Base-by-base conservation (phyloP, 2,888 invertebrate species). In the Synergus itoensis region DNA sequence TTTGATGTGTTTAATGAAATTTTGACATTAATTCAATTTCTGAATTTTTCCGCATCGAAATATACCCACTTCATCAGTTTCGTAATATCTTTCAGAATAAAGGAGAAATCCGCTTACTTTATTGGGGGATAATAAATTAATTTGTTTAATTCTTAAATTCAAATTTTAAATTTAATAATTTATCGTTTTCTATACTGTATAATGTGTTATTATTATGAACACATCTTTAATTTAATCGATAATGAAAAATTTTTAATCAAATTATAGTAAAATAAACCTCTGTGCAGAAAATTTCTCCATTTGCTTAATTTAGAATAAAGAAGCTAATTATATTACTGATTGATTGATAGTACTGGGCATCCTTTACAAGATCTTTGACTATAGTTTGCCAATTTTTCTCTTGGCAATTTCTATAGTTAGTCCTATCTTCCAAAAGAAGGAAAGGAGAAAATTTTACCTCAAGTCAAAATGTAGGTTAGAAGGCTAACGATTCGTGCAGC, bases 391-490 rank as follows among this genome's bases (percentile, higher is more conserved):
- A 21, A 43, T 16, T 21, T 69, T 8, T 48, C 8, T 16, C 36
- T 45, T 9, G 4, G n/a, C 28, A 28, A 69, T 48, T 73, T 73
- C 53, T n/a, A 12, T 53, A 11, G 12, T 73, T 18, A 12, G 7
- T 57, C 53, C 73, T 12, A 73, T 73, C 53, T 40, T 73, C 36
- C 48, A 12, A 62, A 62, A 62, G 21, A 28, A 12, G 18, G 21
- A 45, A 67, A 45, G 73, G 48, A 69, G 36, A 36, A 69, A 18
- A 36, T 73, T 40, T 73, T 73, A 53, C 73, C 36, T n/a, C n/a
- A 48, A 48, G 53, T 53, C 36, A n/a, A n/a, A 65, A 84, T 80
- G 82, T 84, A 81, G 84, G 84, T 84, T 83, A 84, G 83, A 83
- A 83, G 83, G 84, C 82, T 81, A 80, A 82, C 82, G 83, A 83